Evolutionary conservation across 2,888 invertebrate species (phyloP), one percentile per base, ranked within the genome.

Genomic region (Drymonia ruficornis): DNA sequence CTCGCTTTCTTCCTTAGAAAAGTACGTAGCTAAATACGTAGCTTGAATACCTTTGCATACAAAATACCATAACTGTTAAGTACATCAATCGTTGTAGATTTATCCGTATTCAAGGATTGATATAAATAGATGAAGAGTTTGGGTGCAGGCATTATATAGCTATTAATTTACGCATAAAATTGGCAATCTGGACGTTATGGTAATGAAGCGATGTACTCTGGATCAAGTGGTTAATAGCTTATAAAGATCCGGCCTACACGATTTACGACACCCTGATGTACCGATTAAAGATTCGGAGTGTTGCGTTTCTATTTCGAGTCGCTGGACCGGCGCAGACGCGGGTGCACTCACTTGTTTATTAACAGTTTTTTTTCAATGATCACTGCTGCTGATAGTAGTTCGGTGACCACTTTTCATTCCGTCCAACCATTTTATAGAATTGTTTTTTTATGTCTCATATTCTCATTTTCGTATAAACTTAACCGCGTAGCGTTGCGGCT

Each of bases 281-380:
- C 77, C 67, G 71, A 66, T 70, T 69, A 76, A 70, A 67, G 74
- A 72, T 74, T 61, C 70, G 73, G 59, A 74, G 75, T 78, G 79
- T 74, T 73, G 78, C 62, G 75, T 82, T 84, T 83, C 84, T 87
- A 86, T 87, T 88, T 87, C 70, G 78, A 85, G 71, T 74, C 80
- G 79, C 59, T 80, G 80, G 76, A 84, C 76, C 87, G 87, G 68
- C 73, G 68, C 76, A 87, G 87, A 67, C 73, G 68, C 87, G 87
- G 68, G 63, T 67, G 69, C 69, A 59, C 66, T 68, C 64, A 65
- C 59, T 74, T 76, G 75, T 73, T 78, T 83, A 83, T 87, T 83
- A 86, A 82, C 76, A 77, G 80, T 88, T 90, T 88, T 88, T n/a
- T 86, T 71, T 45, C 80, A 53, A 74, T 76, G 74, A 78, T 78